Percentiles rank a stretch among this genome's conserved stretches.
Conservation (phyloP, 2,888 invertebrate species). For the Eucriotettix oculatus region DNA sequence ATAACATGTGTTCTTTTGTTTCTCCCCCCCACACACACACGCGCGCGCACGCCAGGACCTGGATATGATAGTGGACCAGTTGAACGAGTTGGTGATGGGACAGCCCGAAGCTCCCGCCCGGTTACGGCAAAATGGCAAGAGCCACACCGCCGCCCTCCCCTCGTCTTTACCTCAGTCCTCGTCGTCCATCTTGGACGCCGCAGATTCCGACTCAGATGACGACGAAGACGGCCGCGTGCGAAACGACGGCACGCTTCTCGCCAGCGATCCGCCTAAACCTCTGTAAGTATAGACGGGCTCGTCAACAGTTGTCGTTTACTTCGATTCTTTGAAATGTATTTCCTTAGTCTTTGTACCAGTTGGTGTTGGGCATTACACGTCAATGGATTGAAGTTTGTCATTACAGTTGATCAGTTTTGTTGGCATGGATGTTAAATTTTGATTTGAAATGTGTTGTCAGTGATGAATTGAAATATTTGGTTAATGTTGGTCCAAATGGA, state of each 20-base stretch:
- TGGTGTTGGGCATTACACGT: too few species aligned
- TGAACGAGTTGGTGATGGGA: constrained; percentile 74
- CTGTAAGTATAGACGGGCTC: constrained; percentile 59
- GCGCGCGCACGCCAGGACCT: constrained; percentile 73
- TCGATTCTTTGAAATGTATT: constrained; percentile 12
- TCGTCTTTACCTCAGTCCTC: constrained; percentile 8
- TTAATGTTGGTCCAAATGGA: too few species aligned
- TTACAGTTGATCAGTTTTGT: too few species aligned
- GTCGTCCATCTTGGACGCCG: constrained; percentile 15
- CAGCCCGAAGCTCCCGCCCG: constrained; percentile 44
- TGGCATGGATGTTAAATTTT: too few species aligned
- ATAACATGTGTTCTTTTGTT: too few species aligned
- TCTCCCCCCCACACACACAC: too few species aligned
- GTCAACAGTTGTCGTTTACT: constrained; percentile 13
- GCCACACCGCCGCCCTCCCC: constrained; percentile 33
- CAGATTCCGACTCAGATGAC: constrained; percentile 56
- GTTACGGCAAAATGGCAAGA: constrained; percentile 15
- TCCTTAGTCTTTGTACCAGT: too few species aligned
- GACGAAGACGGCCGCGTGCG: constrained; percentile 64
- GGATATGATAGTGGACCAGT: constrained; percentile 89
- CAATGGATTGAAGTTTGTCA: too few species aligned
- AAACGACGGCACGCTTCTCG: constrained; percentile 86
- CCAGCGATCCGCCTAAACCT: constrained; percentile 92
- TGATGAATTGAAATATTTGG: too few species aligned
- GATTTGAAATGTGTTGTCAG: too few species aligned